A percentile compares a stretch with the other conserved stretches of the same genome.
phyloP scores from a whole-genome alignment of 2,888 invertebrate genomes.

The Drosophila sordidula region DNA sequence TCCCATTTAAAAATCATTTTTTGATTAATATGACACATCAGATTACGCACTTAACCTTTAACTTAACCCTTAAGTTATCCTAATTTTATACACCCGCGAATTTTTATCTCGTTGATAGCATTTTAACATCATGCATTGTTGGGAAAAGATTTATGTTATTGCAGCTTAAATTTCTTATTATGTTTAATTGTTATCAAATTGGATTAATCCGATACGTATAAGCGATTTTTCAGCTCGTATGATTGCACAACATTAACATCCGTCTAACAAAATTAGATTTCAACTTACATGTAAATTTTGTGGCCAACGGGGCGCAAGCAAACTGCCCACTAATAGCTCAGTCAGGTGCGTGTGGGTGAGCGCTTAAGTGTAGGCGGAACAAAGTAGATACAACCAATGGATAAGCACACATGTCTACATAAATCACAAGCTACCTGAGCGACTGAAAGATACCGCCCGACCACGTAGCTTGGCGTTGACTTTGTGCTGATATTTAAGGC shows the following conservation, averaged over 20 bases:
- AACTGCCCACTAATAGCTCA: slow-evolving; percentile 44
- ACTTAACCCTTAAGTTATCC: no score
- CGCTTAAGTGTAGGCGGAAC: slow-evolving; percentile 14
- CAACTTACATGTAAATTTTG: slow-evolving; percentile 41
- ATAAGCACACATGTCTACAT: slow-evolving; percentile 55
- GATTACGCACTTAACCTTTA: no score
- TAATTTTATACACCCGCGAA: no score
- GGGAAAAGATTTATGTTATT: no score
- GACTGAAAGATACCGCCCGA: slow-evolving; percentile 8
- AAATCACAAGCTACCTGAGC: slow-evolving; percentile 66
- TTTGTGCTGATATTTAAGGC: slow-evolving; percentile 41
- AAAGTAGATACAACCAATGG: slow-evolving; percentile 55
- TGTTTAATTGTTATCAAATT: no score
- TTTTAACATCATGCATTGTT: no score
- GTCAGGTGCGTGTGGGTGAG: slow-evolving; percentile 7
- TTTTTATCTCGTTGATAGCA: no score
- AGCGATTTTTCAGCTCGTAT: slow-evolving; percentile 29
- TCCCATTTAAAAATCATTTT: no score
- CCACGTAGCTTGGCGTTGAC: slow-evolving; percentile 24
- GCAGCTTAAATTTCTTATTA: no score
- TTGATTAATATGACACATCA: no score
- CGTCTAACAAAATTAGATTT: slow-evolving; percentile 50
- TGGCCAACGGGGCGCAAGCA: slow-evolving; percentile 25
- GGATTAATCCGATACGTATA: neutral
- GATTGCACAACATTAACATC: slow-evolving; percentile 3